phyloP scores from a whole-genome alignment of 2,888 invertebrate species.

The Pheosia tremula region DNA sequence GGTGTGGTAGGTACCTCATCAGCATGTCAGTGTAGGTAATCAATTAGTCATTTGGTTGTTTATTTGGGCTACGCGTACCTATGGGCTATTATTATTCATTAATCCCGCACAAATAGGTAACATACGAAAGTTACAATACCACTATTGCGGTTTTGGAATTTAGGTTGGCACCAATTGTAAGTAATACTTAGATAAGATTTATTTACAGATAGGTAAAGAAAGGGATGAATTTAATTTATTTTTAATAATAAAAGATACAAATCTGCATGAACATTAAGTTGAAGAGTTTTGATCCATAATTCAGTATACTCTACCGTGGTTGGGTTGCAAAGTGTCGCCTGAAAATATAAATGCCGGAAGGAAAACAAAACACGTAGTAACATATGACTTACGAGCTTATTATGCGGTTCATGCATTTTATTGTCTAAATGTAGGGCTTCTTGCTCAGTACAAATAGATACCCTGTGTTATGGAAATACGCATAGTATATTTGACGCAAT shows the following conservation, averaged over 20 bases:
- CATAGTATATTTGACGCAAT: slow-evolving; percentile 48
- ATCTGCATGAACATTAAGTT: background rate
- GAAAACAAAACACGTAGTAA: slow-evolving; percentile 48
- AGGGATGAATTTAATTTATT: no score
- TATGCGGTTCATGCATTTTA: slow-evolving; percentile 63
- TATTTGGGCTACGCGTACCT: background rate
- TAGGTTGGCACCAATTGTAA: background rate
- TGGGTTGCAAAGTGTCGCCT: background rate
- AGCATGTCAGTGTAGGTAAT: background rate
- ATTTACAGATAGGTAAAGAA: no score
- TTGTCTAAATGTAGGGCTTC: slow-evolving; percentile 58
- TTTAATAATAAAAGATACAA: no score
- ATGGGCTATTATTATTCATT: background rate
- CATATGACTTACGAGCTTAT: slow-evolving; percentile 63
- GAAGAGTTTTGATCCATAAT: background rate
- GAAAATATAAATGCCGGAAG: slow-evolving; percentile 33
- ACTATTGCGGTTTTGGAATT: background rate
- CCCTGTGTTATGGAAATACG: slow-evolving; percentile 64
- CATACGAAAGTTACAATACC: background rate
- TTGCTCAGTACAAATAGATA: slow-evolving; percentile 63
- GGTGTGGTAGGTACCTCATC: background rate
- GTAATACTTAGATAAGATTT: no score
- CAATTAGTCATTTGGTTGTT: background rate
- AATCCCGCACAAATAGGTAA: background rate
- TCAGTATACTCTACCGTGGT: background rate